These are phyloP conservation scores for Harpagifer antarcticus DNA, from an alignment of 2,797 vertebrate genomes.

Conservation along the genomic window DNA sequence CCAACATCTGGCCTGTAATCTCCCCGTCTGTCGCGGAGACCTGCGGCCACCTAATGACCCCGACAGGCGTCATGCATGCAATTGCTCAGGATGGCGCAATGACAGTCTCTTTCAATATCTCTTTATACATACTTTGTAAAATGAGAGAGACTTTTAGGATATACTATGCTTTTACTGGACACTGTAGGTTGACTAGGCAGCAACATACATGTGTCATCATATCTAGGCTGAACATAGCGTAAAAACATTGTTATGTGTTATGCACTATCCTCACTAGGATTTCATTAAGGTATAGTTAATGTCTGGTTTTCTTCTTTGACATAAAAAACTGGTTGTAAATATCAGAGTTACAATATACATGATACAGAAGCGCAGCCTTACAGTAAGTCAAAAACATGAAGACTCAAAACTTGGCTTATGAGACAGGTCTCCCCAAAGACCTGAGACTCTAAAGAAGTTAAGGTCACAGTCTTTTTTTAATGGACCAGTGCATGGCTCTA, in stretches of 20 bases:
- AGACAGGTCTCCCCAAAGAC: background rate
- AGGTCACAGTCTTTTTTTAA: background rate
- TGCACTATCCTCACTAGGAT: background rate
- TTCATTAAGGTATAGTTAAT: background rate
- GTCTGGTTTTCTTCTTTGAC: background rate
- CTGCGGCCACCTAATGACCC: constrained; percentile 82
- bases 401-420: background rate
- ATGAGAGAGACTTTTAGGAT: constrained; percentile 62
- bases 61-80: constrained; percentile 77
- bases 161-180: constrained; percentile 33
- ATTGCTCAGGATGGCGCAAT: constrained; percentile 76
- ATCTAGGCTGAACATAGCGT: background rate
- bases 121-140: constrained; percentile 73
- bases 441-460: background rate
- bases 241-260: background rate
- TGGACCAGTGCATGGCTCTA: background rate
- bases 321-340: background rate
- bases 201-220: constrained; percentile 1
- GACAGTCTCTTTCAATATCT: constrained; percentile 75
- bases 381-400: background rate
- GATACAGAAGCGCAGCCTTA: background rate
- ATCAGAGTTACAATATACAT: background rate
- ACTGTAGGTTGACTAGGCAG: constrained; percentile 26
- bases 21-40: constrained; percentile 77
- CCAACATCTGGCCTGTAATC: constrained; percentile 79